phyloP scores from a whole-genome alignment of 2,888 invertebrate genomes.

The Epirrhoe alternata region DNA sequence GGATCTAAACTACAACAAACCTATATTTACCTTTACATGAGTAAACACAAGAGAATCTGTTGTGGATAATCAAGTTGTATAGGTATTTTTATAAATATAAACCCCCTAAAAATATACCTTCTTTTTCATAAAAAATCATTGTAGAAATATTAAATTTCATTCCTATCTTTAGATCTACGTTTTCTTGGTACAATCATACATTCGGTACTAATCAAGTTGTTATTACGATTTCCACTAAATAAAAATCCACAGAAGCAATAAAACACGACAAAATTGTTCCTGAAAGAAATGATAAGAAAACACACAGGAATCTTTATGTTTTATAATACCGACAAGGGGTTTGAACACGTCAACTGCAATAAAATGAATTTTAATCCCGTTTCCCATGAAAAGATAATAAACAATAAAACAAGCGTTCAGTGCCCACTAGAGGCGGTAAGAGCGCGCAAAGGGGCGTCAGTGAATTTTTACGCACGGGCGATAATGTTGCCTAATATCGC shows the following conservation, averaged over 20 bases:
- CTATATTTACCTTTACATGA: not conserved
- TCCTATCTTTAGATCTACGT: too few relatives aligned
- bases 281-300: conserved; percentile 9
- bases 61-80: not conserved
- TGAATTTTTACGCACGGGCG: conserved; percentile 12
- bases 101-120: too few relatives aligned
- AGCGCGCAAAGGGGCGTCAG: conserved; percentile 28
- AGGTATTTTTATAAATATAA: not conserved
- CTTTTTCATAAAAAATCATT: too few relatives aligned
- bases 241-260: not conserved
- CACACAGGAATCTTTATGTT: conserved; percentile 13
- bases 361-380: conserved; percentile 37
- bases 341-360: conserved; percentile 35
- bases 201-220: not conserved
- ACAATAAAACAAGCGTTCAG: conserved; percentile 43
- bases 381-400: conserved; percentile 41
- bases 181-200: not conserved
- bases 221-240: not conserved
- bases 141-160: too few relatives aligned
- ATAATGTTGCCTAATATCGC: conserved; percentile 13
- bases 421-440: conserved; percentile 39
- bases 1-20: not conserved
- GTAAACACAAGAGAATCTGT: not conserved
- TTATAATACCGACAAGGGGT: conserved; percentile 31
- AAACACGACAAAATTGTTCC: not conserved